phyloP scores from a whole-genome alignment of 2,113 vertebrate species.

The Aptenodytes patagonicus region DNA sequence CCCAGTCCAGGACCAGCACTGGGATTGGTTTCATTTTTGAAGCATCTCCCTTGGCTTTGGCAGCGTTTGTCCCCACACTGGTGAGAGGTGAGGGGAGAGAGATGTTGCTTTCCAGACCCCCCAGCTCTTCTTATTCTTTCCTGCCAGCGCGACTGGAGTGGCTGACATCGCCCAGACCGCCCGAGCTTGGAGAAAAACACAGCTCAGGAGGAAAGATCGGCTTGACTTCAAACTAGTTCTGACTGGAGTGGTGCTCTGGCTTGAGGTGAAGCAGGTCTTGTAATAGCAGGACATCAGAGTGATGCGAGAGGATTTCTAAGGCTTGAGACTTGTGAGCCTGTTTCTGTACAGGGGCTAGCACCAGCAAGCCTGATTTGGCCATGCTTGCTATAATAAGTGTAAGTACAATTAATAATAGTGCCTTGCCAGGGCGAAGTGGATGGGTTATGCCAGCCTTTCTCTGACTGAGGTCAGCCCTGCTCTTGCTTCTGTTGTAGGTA shows the following conservation, averaged over 20 bases:
- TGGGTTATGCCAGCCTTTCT: background rate
- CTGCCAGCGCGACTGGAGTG: fast-evolving
- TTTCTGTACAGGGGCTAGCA: background rate
- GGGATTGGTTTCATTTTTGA: background rate
- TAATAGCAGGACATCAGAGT: background rate
- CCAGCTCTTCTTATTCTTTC: background rate
- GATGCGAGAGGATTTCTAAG: background rate
- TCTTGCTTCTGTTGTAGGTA: background rate
- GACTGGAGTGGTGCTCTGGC: background rate
- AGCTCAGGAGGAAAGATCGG: background rate
- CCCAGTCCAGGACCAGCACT: background rate
- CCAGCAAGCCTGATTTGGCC: background rate
- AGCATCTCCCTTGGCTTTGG: background rate
- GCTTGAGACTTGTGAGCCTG: background rate
- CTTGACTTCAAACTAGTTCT: background rate
- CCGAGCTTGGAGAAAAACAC: background rate
- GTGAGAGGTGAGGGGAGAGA: background rate
- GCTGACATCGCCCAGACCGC: fast-evolving
- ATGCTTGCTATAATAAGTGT: background rate
- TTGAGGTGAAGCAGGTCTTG: background rate
- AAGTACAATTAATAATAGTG: background rate
- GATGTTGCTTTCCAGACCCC: background rate
- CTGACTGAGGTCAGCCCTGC: background rate
- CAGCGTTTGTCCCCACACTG: fast-evolving
- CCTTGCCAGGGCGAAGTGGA: background rate